phyloP scores from a whole-genome alignment of 2,797 vertebrate genomes.

The Pseudomugil gertrudae region DNA sequence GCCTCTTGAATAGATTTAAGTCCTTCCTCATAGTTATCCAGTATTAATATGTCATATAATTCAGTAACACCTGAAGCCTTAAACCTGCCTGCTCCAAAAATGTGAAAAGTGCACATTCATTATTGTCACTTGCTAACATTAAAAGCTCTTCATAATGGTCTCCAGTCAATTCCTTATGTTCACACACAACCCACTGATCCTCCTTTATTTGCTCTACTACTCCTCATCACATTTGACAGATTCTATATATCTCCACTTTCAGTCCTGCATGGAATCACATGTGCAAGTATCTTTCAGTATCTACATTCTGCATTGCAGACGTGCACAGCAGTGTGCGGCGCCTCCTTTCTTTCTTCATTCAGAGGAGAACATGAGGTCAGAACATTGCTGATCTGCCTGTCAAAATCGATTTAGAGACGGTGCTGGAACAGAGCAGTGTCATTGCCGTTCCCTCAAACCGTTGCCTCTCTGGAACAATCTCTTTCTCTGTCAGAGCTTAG shows the following conservation, averaged over 20 bases:
- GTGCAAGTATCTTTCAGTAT: not conserved
- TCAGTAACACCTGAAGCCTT: not conserved
- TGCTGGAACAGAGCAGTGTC: conserved; percentile 56
- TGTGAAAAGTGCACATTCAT: not conserved
- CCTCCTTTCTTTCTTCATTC: conserved; percentile 18
- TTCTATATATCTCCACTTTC: not conserved
- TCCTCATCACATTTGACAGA: not conserved
- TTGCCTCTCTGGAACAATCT: conserved; percentile 60
- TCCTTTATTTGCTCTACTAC: not conserved
- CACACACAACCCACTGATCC: not conserved
- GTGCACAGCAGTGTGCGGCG: conserved; percentile 14
- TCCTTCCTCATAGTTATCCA: conserved; percentile 5
- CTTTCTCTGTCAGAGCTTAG: conserved; percentile 61
- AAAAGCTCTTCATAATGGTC: not conserved
- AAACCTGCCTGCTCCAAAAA: not conserved
- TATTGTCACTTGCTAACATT: not conserved
- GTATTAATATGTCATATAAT: conserved; percentile 52
- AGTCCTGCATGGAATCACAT: not conserved
- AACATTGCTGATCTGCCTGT: conserved; percentile 60
- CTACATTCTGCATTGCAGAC: conserved; percentile 3
- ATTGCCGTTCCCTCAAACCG: conserved; percentile 26
- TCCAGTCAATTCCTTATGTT: not conserved
- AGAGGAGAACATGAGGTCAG: conserved; percentile 52
- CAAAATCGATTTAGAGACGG: conserved; percentile 58
- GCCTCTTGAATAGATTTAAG: conserved; percentile 13